A percentile compares a stretch with the other conserved stretches of the same genome.
phyloP scores from a whole-genome alignment of 2,888 invertebrate genomes.

The Ptychoptera albimana region DNA sequence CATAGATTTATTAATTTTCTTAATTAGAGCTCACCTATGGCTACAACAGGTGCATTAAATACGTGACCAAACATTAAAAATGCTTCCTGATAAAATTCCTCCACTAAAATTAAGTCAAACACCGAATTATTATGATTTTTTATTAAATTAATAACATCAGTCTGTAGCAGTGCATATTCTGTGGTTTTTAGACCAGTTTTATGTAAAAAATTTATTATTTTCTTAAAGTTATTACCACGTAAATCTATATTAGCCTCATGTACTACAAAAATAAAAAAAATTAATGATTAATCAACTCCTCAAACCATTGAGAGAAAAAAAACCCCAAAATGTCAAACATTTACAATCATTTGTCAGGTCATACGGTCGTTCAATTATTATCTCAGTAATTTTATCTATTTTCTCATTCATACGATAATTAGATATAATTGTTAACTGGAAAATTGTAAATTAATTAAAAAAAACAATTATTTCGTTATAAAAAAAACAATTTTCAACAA shows the following conservation, averaged over 20 bases:
- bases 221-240: not conserved
- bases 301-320: too few species aligned
- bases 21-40: slow-evolving; percentile 14
- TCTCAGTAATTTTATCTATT: slow-evolving; percentile 15
- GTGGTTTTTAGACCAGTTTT: slow-evolving; percentile 21
- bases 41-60: slow-evolving; percentile 28
- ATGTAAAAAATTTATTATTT: slow-evolving; percentile 11
- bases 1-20: not conserved
- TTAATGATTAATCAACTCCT: not conserved
- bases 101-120: slow-evolving; percentile 31
- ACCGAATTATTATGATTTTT: slow-evolving; percentile 17
- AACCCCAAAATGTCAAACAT: slow-evolving; percentile 1
- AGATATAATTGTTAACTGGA: too few species aligned
- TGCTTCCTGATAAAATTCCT: slow-evolving; percentile 31
- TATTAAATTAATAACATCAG: slow-evolving; percentile 22
- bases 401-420: too few species aligned
- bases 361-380: slow-evolving; percentile 24
- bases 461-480: too few species aligned
- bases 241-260: slow-evolving; percentile 3
- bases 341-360: slow-evolving; percentile 23
- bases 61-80: slow-evolving; percentile 27
- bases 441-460: too few species aligned
- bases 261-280: slow-evolving; percentile 1
- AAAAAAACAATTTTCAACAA: too few species aligned
- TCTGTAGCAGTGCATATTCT: slow-evolving; percentile 22